Evolutionary conservation across 2,888 invertebrate species (phyloP).

Genomic region (Arge pagana): DNA sequence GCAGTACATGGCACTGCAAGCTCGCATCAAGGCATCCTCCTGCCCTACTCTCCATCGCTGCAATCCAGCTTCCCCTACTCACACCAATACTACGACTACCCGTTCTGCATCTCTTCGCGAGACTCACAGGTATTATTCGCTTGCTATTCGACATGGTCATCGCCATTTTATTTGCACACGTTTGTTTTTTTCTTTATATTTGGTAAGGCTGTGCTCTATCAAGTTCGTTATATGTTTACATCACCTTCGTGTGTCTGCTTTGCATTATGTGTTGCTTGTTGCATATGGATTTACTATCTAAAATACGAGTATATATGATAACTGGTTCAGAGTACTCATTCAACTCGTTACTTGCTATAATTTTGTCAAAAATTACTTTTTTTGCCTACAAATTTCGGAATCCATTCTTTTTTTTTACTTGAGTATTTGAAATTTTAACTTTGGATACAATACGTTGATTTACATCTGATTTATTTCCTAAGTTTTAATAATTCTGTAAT

Average conservation of each 20-base stretch:
- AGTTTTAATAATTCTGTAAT: not conserved
- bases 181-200: not conserved
- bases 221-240: not conserved
- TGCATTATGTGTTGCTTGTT: no score
- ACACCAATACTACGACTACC: conserved; percentile 58
- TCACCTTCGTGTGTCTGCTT: no score
- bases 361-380: no score
- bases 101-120: conserved; percentile 67
- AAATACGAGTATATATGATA: no score
- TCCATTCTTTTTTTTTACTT: no score
- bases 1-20: conserved; percentile 84
- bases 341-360: no score
- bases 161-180: not conserved
- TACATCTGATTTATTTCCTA: not conserved
- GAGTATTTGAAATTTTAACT: no score
- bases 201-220: not conserved
- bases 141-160: conserved; percentile 21
- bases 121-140: conserved; percentile 57
- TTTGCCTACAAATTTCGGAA: no score
- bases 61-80: conserved; percentile 56
- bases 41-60: conserved; percentile 69
- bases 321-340: no score
- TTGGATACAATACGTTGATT: not conserved
- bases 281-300: no score
- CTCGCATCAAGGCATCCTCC: conserved; percentile 86